Percentiles rank a stretch among this genome's conserved stretches.
phyloP scores from a whole-genome alignment of 2,113 vertebrate species.

The Serinus canaria region DNA sequence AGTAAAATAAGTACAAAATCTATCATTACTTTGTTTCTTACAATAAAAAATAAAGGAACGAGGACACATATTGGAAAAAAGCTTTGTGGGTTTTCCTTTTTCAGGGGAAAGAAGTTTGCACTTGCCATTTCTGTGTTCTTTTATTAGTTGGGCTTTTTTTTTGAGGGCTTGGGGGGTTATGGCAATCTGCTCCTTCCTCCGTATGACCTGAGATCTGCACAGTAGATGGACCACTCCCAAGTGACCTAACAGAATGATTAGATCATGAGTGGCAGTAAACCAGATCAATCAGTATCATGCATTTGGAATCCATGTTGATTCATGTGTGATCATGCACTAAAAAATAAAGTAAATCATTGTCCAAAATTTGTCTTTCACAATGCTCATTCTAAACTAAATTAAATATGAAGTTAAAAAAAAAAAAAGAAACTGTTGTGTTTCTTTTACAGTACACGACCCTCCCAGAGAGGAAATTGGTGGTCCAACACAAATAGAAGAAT shows the following conservation, averaged over 20 bases:
- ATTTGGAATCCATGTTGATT: neutral
- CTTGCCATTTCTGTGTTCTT: neutral
- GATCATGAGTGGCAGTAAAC: neutral
- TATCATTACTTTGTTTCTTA: neutral
- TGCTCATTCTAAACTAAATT: neutral
- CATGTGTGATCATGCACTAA: neutral
- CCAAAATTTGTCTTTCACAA: neutral
- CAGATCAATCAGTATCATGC: neutral
- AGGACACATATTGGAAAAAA: neutral
- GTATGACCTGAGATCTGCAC: neutral
- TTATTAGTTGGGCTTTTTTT: neutral
- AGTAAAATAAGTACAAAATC: neutral
- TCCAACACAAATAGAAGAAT: neutral
- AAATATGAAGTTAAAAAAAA: neutral
- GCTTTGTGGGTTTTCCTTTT: neutral
- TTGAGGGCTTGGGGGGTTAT: fast-evolving
- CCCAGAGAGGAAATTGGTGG: fast-evolving
- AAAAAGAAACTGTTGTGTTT: neutral
- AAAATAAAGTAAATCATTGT: neutral
- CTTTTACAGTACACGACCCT: neutral
- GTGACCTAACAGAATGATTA: neutral
- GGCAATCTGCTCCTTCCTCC: neutral
- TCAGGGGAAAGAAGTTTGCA: neutral
- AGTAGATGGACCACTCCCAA: neutral
- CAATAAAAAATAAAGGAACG: neutral